A percentile compares a stretch with the other conserved stretches of the same genome.
Evolutionary conservation across 2,797 vertebrate species (phyloP).

Genomic region (Eurystomus glaucurus): DNA sequence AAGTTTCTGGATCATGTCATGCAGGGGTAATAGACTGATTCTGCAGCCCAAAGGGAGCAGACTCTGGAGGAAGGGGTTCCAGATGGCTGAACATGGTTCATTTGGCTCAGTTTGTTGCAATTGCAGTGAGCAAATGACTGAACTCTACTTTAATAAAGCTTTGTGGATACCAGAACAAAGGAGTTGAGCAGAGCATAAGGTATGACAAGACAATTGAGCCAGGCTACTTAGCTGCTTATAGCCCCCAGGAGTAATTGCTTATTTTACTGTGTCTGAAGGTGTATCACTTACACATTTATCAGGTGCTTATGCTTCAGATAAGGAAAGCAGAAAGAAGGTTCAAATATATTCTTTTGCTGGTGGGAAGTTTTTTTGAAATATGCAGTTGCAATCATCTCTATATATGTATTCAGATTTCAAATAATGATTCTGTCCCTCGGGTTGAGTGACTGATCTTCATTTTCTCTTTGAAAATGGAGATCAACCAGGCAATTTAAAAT

Average conservation of each 20-base stretch:
- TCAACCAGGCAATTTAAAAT: conserved; percentile 24
- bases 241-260: background rate
- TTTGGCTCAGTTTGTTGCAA: conserved; percentile 76
- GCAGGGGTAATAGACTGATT: conserved; percentile 62
- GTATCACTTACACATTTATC: background rate
- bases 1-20: conserved; percentile 71
- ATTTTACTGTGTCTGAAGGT: conserved; percentile 34
- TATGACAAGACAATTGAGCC: conserved; percentile 50
- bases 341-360: background rate
- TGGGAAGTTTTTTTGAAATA: conserved; percentile 9
- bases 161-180: conserved; percentile 60
- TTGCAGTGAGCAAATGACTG: conserved; percentile 69
- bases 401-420: conserved; percentile 1
- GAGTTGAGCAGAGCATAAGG: conserved; percentile 9
- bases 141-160: conserved; percentile 75
- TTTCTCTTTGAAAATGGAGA: conserved; percentile 45
- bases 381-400: background rate
- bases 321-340: background rate
- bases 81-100: conserved; percentile 74
- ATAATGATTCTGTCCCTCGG: background rate
- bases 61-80: conserved; percentile 71
- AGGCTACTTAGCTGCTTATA: conserved; percentile 12
- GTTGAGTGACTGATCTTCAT: conserved; percentile 23
- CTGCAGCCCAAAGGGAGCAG: conserved; percentile 67
- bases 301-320: conserved; percentile 5